Conservation (phyloP, 2,888 invertebrate species). For the Lydus trimaculatus region DNA sequence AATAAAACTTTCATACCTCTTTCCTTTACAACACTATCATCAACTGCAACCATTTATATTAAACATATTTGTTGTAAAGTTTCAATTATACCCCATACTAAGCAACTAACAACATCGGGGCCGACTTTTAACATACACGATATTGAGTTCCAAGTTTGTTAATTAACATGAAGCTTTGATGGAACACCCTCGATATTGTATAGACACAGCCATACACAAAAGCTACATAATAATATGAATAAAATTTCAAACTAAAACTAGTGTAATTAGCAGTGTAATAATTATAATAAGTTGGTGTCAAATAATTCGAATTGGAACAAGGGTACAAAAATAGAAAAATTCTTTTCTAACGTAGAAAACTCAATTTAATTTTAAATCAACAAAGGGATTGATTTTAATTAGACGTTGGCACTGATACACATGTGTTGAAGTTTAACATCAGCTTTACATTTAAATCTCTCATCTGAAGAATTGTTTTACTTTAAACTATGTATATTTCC, state of each 20-base stretch:
- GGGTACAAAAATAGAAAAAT: constrained; percentile 18
- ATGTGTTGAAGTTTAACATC: too few species aligned
- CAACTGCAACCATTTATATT: constrained; percentile 24
- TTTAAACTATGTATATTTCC: too few species aligned
- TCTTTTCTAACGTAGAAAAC: constrained; percentile 4
- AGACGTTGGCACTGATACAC: too few species aligned
- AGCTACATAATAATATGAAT: constrained; percentile 1
- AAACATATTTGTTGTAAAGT: constrained; percentile 28
- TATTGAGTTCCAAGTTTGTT: constrained; percentile 33
- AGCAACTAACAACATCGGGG: constrained; percentile 18
- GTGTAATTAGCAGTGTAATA: constrained; percentile 26
- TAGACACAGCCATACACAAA: background rate
- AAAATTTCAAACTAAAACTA: constrained; percentile 17
- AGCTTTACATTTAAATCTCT: too few species aligned
- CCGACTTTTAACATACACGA: constrained; percentile 27
- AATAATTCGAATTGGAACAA: constrained; percentile 21
- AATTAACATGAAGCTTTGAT: constrained; percentile 32
- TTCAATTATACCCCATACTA: constrained; percentile 26
- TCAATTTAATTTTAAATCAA: background rate
- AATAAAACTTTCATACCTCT: background rate
- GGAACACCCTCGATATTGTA: constrained; percentile 17
- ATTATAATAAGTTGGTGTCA: constrained; percentile 25
- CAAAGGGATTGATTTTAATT: background rate
- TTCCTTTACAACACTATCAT: constrained; percentile 6
- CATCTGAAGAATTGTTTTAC: too few species aligned